phyloP scores from a whole-genome alignment of 2,113 vertebrate species.

The Poecile atricapillus region DNA sequence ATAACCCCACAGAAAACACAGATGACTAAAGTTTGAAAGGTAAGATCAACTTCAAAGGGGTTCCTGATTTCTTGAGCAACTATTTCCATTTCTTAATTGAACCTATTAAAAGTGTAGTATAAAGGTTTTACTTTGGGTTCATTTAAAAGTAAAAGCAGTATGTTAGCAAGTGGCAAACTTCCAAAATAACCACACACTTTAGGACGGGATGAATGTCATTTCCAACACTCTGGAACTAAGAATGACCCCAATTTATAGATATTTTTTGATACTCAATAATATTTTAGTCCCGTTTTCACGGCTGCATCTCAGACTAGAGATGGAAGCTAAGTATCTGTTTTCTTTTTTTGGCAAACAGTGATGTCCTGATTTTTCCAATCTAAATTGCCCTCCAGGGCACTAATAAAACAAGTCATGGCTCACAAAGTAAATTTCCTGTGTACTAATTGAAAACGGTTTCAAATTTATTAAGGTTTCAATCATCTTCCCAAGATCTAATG shows the following conservation, averaged over 20 bases:
- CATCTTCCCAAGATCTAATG: constrained; percentile 25
- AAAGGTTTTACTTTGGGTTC: neutral
- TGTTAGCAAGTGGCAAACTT: neutral
- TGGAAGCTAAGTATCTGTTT: constrained; percentile 50
- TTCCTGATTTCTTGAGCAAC: neutral
- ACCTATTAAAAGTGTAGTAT: neutral
- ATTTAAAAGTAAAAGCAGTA: neutral
- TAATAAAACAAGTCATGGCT: constrained; percentile 58
- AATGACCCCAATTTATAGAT: constrained; percentile 33
- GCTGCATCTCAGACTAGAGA: neutral
- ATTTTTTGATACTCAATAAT: constrained; percentile 26
- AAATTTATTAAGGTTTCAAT: constrained; percentile 56
- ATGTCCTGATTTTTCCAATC: constrained; percentile 60
- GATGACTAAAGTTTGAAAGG: neutral
- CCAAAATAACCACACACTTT: neutral
- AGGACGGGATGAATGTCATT: neutral
- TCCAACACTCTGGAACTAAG: constrained; percentile 23
- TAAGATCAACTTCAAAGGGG: neutral
- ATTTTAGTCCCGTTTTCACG: constrained; percentile 37
- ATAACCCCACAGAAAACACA: neutral
- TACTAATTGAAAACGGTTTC: constrained; percentile 62
- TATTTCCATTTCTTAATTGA: neutral
- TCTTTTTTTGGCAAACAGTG: constrained; percentile 52
- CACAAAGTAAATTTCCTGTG: constrained; percentile 67
- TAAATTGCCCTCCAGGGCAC: constrained; percentile 39